These are phyloP conservation scores for Incurvaria masculella DNA, from an alignment of 2,888 invertebrate species.

Conservation along the genomic window DNA sequence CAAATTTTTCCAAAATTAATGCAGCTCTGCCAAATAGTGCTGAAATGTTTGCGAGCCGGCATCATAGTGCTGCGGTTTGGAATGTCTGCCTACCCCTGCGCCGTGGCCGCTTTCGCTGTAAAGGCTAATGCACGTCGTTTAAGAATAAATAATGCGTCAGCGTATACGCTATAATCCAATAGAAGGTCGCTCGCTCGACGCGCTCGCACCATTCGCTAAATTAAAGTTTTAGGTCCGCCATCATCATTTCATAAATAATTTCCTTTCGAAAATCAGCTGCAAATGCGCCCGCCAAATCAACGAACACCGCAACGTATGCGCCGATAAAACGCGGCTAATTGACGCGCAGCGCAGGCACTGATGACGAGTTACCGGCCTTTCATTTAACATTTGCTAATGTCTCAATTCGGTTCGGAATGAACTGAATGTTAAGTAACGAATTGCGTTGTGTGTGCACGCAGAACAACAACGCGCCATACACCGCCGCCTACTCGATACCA, in stretches of 20 bases:
- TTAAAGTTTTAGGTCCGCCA: background rate
- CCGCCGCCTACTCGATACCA: background rate
- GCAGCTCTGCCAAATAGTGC: too few species aligned
- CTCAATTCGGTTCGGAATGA: background rate
- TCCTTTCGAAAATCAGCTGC: background rate
- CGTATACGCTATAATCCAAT: background rate
- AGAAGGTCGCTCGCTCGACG: background rate
- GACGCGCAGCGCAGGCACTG: background rate
- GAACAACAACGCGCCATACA: background rate
- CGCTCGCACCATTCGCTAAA: background rate
- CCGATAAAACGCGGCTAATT: background rate
- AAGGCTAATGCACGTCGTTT: background rate
- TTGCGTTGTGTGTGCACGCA: background rate
- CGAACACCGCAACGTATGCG: conserved; percentile 6
- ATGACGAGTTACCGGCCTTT: background rate
- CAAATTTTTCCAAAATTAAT: too few species aligned
- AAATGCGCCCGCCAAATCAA: conserved; percentile 2
- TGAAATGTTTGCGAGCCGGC: too few species aligned
- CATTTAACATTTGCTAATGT: background rate
- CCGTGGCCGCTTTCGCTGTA: background rate
- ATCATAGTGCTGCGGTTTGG: too few species aligned
- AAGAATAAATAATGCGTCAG: background rate
- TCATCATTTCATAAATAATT: background rate
- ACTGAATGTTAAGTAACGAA: background rate
- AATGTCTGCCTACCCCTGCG: background rate